Evolutionary conservation across 1,140 invertebrate species (phyloP).

Genomic region (Stegodyphus mimosarum): DNA sequence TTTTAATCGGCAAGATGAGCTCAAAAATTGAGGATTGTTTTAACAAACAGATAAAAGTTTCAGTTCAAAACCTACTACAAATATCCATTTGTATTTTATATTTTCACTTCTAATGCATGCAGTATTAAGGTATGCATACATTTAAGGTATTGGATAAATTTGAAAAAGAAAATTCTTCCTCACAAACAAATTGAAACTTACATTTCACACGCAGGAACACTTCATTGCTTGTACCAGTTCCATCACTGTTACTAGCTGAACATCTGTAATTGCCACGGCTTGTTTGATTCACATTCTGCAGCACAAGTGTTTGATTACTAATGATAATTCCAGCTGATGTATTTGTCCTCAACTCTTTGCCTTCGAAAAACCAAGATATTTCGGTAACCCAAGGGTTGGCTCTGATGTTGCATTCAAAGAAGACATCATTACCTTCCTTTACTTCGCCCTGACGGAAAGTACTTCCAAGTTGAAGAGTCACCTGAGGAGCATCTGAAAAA

Average conservation of each 20-base stretch:
- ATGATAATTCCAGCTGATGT: conserved; percentile 79
- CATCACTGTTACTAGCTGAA: conserved; percentile 88
- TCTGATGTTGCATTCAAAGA: conserved; percentile 88
- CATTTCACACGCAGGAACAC: conserved; percentile 78
- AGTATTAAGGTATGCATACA: no score
- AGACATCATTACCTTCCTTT: conserved; percentile 82
- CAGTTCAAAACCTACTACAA: no score
- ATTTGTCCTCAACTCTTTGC: conserved; percentile 77
- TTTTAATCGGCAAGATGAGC: no score
- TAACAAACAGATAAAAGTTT: no score
- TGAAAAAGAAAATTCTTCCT: no score
- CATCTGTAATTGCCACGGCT: conserved; percentile 81
- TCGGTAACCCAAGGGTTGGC: conserved; percentile 85
- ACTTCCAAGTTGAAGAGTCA: conserved; percentile 82
- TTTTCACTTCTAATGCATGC: no score
- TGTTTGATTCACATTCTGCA: conserved; percentile 75
- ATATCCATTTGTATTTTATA: no score
- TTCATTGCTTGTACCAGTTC: conserved; percentile 86
- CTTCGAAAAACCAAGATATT: conserved; percentile 75
- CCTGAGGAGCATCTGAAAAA: conserved; percentile 83
- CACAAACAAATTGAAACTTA: conserved; percentile 47
- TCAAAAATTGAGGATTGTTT: no score
- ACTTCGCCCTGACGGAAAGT: conserved; percentile 86
- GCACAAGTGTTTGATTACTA: conserved; percentile 83
- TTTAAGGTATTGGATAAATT: no score